Base-by-base conservation (phyloP, 2,797 vertebrate genomes). In the Manis javanica region DNA sequence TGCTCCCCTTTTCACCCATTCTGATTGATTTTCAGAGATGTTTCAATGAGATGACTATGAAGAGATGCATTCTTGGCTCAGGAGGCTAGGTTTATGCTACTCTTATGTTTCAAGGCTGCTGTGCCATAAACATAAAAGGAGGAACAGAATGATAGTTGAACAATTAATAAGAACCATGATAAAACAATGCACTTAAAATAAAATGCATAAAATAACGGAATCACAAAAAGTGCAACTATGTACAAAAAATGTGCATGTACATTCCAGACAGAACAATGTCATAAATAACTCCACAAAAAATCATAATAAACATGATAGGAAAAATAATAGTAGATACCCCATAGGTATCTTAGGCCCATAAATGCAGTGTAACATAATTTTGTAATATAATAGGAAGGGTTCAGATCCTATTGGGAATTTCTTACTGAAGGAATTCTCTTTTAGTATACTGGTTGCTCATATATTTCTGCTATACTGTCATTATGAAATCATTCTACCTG, bases 131-230 rank as follows among this genome's bases (percentile, higher is more conserved):
- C 96, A 96, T 93, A 95, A 94, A 96, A 34, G 0, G n/a, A 97
- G 74, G 87, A 95, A 55, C 66, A 95, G 75, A 93, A 90, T 92
- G 94, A 96, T 98, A 75, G 66, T 53, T 46, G 61, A 77, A 77
- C 90, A 98, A 97, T 97, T 98, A 98, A 95, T 97, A 95, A 98
- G 91, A 91, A 77, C 77, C 85, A 57, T 12, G 71, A 55, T 2
- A 97, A 98, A 98, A 95, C 85, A 96, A 91, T 87, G 68, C 87
- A 74, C 91, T 98, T 98, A 98, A 98, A 86, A 86, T 42, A 57
- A 71, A 98, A 97, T 91, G 92, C 78, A 71, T 93, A 98, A 97
- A 98, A 97, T 78, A 96, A 96, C 34, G 63, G 81, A 98, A 94
- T 59, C 75, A 85, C 75, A 93, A 59, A 97, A 66, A 87, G 55